phyloP scores from a whole-genome alignment of 2,888 invertebrate genomes.

The Spicauda simplicius region DNA sequence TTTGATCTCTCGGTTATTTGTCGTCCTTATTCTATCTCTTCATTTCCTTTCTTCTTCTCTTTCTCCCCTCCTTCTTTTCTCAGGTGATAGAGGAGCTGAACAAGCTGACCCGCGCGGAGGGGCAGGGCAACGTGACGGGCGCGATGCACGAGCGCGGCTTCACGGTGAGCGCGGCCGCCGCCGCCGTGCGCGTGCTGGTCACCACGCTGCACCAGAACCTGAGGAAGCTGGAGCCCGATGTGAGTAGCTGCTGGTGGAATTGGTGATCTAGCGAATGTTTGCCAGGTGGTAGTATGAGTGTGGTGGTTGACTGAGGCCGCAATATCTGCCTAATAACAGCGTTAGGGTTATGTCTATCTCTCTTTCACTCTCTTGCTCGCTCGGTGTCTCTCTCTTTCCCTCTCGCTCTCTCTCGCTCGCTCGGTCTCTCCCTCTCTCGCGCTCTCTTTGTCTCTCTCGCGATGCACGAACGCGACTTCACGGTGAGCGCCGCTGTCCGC shows the following conservation, averaged over 20 bases:
- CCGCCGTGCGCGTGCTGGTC: slow-evolving; percentile 95
- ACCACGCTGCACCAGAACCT: slow-evolving; percentile 97
- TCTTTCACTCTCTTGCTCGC: too few species aligned
- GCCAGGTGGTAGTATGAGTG: too few species aligned
- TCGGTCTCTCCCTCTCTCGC: too few species aligned
- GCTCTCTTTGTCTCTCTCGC: too few species aligned
- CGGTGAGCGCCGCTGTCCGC: slow-evolving; percentile 94
- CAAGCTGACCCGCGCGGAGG: slow-evolving; percentile 79
- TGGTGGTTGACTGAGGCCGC: too few species aligned
- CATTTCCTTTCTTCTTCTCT: not conserved
- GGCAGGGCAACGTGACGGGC: slow-evolving; percentile 55
- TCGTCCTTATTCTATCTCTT: too few species aligned
- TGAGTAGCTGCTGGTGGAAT: slow-evolving; percentile 44
- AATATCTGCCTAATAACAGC: too few species aligned
- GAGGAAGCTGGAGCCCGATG: slow-evolving; percentile 95
- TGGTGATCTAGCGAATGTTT: too few species aligned
- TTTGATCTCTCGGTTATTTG: too few species aligned
- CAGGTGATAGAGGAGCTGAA: slow-evolving; percentile 93
- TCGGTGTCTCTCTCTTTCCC: too few species aligned
- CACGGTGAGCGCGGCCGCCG: slow-evolving; percentile 93
- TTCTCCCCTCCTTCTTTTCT: not conserved
- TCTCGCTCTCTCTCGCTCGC: too few species aligned
- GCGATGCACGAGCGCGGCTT: slow-evolving; percentile 87
- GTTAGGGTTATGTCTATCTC: too few species aligned
- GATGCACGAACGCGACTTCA: slow-evolving; percentile 89